phyloP scores from a whole-genome alignment of 1,140 invertebrate genomes.

The Drosophila hydei region DNA sequence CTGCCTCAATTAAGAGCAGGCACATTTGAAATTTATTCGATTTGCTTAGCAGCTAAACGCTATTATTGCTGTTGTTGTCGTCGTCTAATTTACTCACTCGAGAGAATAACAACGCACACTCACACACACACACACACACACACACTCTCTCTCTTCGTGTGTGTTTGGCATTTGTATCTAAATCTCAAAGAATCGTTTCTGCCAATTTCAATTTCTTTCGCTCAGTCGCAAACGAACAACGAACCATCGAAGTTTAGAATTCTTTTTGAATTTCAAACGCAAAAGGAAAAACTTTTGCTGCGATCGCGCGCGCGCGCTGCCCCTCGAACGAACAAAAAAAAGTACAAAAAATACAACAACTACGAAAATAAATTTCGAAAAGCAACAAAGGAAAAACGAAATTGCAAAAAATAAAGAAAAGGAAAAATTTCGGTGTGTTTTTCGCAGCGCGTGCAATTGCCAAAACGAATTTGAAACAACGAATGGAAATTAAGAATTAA shows the following conservation, averaged over 20 bases:
- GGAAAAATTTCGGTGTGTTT: slow-evolving; percentile 29
- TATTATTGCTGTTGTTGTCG: slow-evolving; percentile 46
- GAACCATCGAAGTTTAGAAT: slow-evolving; percentile 83
- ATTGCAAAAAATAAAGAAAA: slow-evolving; percentile 33
- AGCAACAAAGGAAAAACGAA: slow-evolving; percentile 48
- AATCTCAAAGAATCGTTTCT: slow-evolving; percentile 51
- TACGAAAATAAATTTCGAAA: slow-evolving; percentile 15
- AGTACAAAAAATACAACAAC: slow-evolving; percentile 2
- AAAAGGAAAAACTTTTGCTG: slow-evolving; percentile 36
- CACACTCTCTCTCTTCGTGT: slow-evolving; percentile 11
- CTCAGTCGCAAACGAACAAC: slow-evolving; percentile 83
- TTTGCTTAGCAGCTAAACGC: slow-evolving; percentile 57
- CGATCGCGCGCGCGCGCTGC: slow-evolving; percentile 66
- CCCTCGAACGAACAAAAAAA: slow-evolving; percentile 37
- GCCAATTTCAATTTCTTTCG: slow-evolving; percentile 75
- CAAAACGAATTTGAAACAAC: slow-evolving; percentile 69
- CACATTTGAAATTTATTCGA: slow-evolving; percentile 74
- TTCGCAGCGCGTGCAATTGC: slow-evolving; percentile 65
- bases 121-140: slow-evolving; percentile 2
- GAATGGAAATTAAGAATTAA: slow-evolving; percentile 33
- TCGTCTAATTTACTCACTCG: slow-evolving; percentile 70
- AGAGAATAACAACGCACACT: slow-evolving; percentile 16
- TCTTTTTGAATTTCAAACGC: slow-evolving; percentile 64
- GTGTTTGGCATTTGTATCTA: slow-evolving; percentile 43
- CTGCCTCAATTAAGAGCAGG: slow-evolving; percentile 75